Conservation (phyloP, 2,797 vertebrate genomes). For the Peromyscus attwateri region DNA sequence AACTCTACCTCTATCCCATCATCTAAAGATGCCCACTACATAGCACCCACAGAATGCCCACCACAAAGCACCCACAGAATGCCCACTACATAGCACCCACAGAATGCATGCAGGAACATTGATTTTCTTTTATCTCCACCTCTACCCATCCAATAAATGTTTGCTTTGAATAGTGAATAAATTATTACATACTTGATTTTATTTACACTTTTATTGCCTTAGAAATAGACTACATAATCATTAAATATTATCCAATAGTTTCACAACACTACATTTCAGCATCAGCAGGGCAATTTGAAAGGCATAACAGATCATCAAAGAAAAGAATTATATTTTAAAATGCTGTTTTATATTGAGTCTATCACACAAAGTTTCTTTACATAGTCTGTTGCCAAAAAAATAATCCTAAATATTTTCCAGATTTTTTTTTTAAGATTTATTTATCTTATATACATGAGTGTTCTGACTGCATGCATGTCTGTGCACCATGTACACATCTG, state of each 20-base stretch:
- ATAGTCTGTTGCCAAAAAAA: constrained; percentile 43
- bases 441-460: too few relatives aligned
- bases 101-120: neutral
- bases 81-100: neutral
- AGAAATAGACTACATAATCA: constrained; percentile 38
- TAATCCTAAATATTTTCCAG: constrained; percentile 17
- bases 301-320: neutral
- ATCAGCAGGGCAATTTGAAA: neutral
- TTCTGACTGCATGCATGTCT: neutral
- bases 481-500: neutral
- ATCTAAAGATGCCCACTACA: neutral
- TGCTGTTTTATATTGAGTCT: neutral
- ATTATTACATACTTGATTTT: constrained; percentile 15
- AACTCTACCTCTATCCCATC: neutral
- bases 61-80: neutral
- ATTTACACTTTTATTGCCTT: constrained; percentile 39
- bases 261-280: constrained; percentile 42
- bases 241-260: constrained; percentile 7
- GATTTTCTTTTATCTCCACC: neutral
- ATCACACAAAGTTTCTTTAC: neutral
- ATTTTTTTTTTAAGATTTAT: neutral
- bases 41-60: neutral
- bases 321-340: neutral
- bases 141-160: neutral
- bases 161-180: constrained; percentile 48